Evolutionary conservation across 2,888 invertebrate species (phyloP), one percentile per base, ranked within the genome.

Genomic region (Cryptus viduatorius): DNA sequence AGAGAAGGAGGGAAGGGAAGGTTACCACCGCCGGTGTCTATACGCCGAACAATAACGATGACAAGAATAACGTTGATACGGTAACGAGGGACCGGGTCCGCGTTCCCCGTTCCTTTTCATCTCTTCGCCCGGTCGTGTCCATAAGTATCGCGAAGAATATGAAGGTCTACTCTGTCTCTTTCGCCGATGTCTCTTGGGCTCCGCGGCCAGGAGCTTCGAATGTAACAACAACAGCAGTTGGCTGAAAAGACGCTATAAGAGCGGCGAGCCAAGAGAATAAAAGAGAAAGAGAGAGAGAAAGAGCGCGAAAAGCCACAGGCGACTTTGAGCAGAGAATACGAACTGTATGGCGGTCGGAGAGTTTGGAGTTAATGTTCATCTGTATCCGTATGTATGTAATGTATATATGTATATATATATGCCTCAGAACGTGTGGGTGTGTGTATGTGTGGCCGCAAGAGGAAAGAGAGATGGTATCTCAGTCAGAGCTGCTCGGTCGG

Each of bases 391-490:
- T 65, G 19, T 69, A 24, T 53, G 19, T 53, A n/a, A 8, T 65
- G 19, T 69, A 24, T 53, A n/a, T 53, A n/a, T 44, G 50, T 64
- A 29, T 31, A 46, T 69, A 69, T 50, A 56, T 61, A 10, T 46
- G 42, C 29, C 12, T 48, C 44, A 44, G 24, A 46, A 44, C 37
- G 24, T 65, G 69, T 53, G 24, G 24, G 24, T 24, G 24, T 24
- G 24, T 24, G 24, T 24, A 24, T 24, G 44, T 48, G 24, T 48
- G 79, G 71, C 69, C 77, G 79, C 71, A 65, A 78, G 85, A 86
- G 83, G 84, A 84, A 80, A 90, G 91, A 90, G 90, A 92, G 93
- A 93, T 93, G 90, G 90, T 93, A 93, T 93, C 93, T 92, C 89
- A 91, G 91, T 90, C 90, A 90, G 76, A 85, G 79, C 79, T 78